Evolutionary conservation across 2,797 vertebrate genomes (phyloP), one percentile per base, ranked within the genome.

Genomic region (Chaunax sp.): DNA sequence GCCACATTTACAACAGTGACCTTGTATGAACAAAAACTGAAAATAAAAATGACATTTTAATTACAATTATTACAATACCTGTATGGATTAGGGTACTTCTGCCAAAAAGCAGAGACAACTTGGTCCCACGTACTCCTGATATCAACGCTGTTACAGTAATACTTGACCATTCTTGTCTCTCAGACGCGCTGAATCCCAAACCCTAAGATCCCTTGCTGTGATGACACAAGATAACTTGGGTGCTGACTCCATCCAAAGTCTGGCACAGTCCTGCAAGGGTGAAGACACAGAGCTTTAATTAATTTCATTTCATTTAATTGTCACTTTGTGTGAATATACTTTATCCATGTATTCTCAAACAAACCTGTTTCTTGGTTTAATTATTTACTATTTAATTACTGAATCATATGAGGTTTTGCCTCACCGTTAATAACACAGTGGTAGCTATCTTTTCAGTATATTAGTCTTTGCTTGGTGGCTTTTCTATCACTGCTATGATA

Each of bases 51-150:
- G 37, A 61, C 51, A 50, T 50, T 55, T 18, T n/a, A 12, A 13
- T 25, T 0, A 35, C 47, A 26, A 54, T 35, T 28, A 7, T 38
- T 13, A 64, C 2, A 6, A 16, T 92, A 94, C 93, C 93, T 94
- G 91, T 93, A 94, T 19, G 94, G 94, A 62, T 94, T 94, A 0
- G 94, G 94, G 60, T 94, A 94, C 53, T 93, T 87, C 86, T 92
- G 93, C 93, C 94, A 94, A 72, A 94, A 94, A 38, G 93, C 94
- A 69, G 91, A 91, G 67, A 88, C 90, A 57, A 94, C 93, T 18
- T 92, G 90, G 77, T 94, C 93, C 93, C 93, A 94, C 1, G 82
- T 69, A 28, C 88, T 92, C 70, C 69, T 87, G 76, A 94, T 92
- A 75, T 93, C 92, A 13, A 47, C 59, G 75, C 53, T 80, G 43